phyloP scores from a whole-genome alignment of 2,113 vertebrate species.

The Nicator chloris region DNA sequence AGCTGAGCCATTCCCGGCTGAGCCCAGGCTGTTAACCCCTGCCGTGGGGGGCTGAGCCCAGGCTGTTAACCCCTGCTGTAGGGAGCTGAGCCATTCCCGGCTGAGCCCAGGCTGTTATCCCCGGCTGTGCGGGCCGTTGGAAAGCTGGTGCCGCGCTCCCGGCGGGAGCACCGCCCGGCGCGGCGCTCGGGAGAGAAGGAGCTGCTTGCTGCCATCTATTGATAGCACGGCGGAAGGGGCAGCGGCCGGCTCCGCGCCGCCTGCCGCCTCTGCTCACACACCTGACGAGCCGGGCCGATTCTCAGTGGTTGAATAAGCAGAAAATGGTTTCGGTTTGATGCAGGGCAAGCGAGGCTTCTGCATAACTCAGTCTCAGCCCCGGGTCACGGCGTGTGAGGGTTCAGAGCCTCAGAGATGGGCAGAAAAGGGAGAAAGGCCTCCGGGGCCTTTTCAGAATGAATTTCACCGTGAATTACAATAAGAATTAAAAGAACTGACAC shows the following conservation, averaged over 20 bases:
- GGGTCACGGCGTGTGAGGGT: fast-evolving
- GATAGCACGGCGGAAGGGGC: not conserved
- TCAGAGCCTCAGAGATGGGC: not conserved
- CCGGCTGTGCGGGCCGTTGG: fast-evolving
- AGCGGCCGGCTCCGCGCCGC: not conserved
- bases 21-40: fast-evolving
- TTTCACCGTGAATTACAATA: not conserved
- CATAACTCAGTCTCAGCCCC: not conserved
- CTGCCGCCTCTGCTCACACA: too few species aligned
- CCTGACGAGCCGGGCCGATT: fast-evolving
- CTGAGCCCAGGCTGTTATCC: fast-evolving
- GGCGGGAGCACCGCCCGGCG: not conserved
- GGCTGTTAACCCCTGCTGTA: fast-evolving
- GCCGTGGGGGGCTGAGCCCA: fast-evolving
- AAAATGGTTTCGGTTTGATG: not conserved
- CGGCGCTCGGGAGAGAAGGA: not conserved
- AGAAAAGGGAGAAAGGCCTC: not conserved
- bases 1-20: fast-evolving
- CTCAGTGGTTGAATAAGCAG: fast-evolving
- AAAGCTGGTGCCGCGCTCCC: not conserved
- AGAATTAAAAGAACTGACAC: not conserved
- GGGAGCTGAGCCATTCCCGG: not conserved
- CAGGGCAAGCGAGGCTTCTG: fast-evolving
- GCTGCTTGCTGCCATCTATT: constrained; percentile 63
- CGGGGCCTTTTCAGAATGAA: not conserved